Base-by-base conservation (phyloP, 2,113 vertebrate species). In the Etheostoma spectabile region DNA sequence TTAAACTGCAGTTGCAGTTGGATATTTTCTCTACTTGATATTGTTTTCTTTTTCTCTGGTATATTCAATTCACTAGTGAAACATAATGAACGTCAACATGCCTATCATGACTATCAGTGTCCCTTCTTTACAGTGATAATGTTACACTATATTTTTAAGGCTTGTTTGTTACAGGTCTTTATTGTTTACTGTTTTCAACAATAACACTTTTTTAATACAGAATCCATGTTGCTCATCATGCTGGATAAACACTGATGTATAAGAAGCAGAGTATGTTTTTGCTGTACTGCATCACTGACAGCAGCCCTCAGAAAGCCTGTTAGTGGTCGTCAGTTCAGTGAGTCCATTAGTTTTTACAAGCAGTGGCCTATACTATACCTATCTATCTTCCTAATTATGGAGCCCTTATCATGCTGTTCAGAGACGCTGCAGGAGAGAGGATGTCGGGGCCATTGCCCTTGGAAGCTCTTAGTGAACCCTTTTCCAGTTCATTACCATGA, bases 401-500 rank as follows among this genome's bases (percentile, higher is more conserved):
- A 71, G 61, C 63, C 38, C 71, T 89, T 86, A 92, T 91, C 80
- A 6, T 68, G 76, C 18, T 82, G 83, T 71, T 82, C 64, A 46
- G 77, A 68, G 71, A 60, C 2, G 16, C 78, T 82, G 74, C 69
- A 49, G 78, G 68, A 86, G 57, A 83, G 82, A 88, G 88, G 89
- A 91, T 89, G 87, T 90, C 57, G 72, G 84, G 84, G 63, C 63
- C 88, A 89, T 91, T 88, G 89, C 80, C 79, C 63, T 16, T 19
- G 30, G 77, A 55, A 67, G 80, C 90, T 92, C 72, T 88, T 78
- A 91, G 83, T 77, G 69, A 87, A 60, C 24, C 53, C 8, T 68
- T 77, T 91, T 92, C 76, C 87, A 84, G 79, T 70, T 88, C 91
- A 91, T 91, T 93, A 92, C 84, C 73, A 60, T 59, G 46, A 85